Base-by-base conservation (phyloP, 2,888 invertebrate species). In the Thecophora atra region DNA sequence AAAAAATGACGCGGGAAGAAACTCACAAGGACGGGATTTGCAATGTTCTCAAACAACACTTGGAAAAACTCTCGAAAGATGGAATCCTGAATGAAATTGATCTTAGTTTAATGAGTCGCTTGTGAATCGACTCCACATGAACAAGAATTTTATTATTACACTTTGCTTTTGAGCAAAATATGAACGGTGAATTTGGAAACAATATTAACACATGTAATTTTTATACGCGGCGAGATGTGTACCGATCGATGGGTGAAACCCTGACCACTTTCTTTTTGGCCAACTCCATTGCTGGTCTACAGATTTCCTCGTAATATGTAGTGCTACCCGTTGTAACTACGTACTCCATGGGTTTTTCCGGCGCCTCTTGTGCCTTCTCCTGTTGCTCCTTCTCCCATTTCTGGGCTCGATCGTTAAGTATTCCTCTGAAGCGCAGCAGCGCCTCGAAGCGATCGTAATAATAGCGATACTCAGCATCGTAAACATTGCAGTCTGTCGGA, bases 381-480 rank as follows among this genome's bases (percentile, higher is more conserved):
- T 58, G 5, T 47, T 58, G 13, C 24, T 28, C 11, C 15, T 28
- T 26, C 3, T 58, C 58, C 24, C 24, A 11, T 15, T 58, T 28
- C 1, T 3, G 24, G 17, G 58, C 58, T 6, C 58, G 58, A 11
- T 15, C 24, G 13, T 26, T 2, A 1, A 58, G 58, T 11, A 28
- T 17, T 15, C 6, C 58, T 3, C 17, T 58, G 17, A 58, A 58
- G 24, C 58, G 58, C 17, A 58, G 24, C 1, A 58, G 1, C 24
- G 58, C 26, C 17, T 58, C 58, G 58, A 58, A 24, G 28, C 58
- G 58, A 28, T 17, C 15, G 28, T 58, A 28, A 15, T 58, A 58
- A 24, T 28, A 58, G 24, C 58, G 58, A 28, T 58, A 58, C 2
- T 58, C 28, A 2, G 8, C 17, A 28, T 58, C 26, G 28, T 58